Evolutionary conservation across 2,888 invertebrate genomes (phyloP).

Genomic region (Macrosoma leucophasiata): DNA sequence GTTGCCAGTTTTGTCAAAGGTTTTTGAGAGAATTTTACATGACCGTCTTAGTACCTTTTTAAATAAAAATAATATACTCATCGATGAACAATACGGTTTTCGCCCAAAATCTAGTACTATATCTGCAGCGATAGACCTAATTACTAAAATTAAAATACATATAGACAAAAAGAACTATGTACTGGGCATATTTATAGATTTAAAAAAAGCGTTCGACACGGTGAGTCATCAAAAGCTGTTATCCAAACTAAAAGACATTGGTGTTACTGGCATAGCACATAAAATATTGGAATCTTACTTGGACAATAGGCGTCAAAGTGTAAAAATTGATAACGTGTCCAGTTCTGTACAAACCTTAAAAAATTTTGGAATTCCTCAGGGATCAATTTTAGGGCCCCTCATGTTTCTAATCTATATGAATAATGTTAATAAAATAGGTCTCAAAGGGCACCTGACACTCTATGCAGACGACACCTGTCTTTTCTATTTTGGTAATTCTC

Average conservation of each 20-base stretch:
- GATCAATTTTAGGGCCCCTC: conserved; percentile 18
- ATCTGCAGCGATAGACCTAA: conserved; percentile 5
- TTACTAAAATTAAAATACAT: conserved; percentile 8
- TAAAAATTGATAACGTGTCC: conserved; percentile 9
- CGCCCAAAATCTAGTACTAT: conserved; percentile 9
- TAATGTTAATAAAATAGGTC: conserved; percentile 2
- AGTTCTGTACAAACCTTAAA: conserved; percentile 9
- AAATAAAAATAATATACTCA: conserved; percentile 7
- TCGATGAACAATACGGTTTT: conserved; percentile 9
- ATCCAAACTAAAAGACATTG: conserved; percentile 13
- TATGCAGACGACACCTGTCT: conserved; percentile 11
- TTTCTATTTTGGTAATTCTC: conserved; percentile 6
- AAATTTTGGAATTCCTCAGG: conserved; percentile 19
- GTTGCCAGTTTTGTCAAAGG: conserved; percentile 13
- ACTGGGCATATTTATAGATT: conserved; percentile 9
- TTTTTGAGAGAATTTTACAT: conserved; percentile 14
- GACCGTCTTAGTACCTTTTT: conserved; percentile 6
- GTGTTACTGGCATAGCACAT: conserved; percentile 9
- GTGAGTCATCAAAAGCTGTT: conserved; percentile 11
- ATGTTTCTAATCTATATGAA: conserved; percentile 12
- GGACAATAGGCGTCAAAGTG: conserved; percentile 16
- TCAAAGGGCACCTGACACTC: conserved; percentile 3
- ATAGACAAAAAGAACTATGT: conserved; percentile 15
- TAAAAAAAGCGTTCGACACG: conserved; percentile 10
- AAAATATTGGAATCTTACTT: conserved; percentile 16